Conservation (phyloP, 2,888 invertebrate genomes). For the Pammene fasciana region DNA sequence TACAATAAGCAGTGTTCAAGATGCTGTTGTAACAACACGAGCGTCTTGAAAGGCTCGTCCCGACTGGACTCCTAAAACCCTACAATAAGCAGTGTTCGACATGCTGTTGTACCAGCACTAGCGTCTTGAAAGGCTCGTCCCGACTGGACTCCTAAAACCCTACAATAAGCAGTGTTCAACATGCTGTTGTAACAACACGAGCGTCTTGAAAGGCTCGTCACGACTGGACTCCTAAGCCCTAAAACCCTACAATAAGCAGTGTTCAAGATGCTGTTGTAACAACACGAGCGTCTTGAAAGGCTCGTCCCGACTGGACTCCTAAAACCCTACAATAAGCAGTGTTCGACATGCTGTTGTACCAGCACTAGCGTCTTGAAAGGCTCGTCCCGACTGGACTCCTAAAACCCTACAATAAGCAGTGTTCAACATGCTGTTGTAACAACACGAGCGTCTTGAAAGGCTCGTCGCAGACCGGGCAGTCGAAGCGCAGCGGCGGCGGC, state of each 20-base stretch:
- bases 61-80: constrained; percentile 63
- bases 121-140: too few species aligned
- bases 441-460: constrained; percentile 77
- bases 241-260: constrained; percentile 59
- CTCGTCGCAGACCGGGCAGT: constrained; percentile 84
- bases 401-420: constrained; percentile 61
- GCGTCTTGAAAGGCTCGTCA: constrained; percentile 76
- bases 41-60: constrained; percentile 76
- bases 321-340: too few species aligned
- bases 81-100: too few species aligned
- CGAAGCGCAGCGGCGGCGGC: constrained; percentile 74
- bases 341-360: too few species aligned
- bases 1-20: constrained; percentile 74
- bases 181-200: constrained; percentile 82
- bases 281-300: constrained; percentile 77
- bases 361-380: too few species aligned
- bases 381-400: too few species aligned
- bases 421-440: constrained; percentile 83
- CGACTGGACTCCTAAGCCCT: constrained; percentile 82
- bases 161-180: constrained; percentile 76
- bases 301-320: constrained; percentile 76
- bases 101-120: too few species aligned
- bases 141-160: background rate
- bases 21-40: constrained; percentile 82
- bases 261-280: constrained; percentile 83